Conservation (phyloP, 2,113 vertebrate genomes). For the Ochotona princeps region DNA sequence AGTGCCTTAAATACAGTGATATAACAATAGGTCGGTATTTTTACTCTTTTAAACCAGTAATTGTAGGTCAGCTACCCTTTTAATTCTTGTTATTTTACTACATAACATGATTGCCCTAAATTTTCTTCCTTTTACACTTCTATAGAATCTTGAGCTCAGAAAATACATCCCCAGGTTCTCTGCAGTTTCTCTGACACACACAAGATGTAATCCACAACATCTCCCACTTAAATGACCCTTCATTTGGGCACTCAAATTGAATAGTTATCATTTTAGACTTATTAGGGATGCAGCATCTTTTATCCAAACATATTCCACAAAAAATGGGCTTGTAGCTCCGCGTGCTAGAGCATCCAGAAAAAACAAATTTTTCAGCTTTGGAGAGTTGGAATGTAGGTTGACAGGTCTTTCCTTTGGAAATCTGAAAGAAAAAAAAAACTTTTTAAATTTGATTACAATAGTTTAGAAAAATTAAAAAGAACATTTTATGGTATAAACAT, state of each 20-base stretch:
- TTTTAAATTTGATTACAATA: constrained; percentile 30
- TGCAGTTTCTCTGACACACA: constrained; percentile 93
- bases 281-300: constrained; percentile 94
- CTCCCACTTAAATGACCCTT: constrained; percentile 92
- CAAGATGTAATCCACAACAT: constrained; percentile 98
- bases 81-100: constrained; percentile 17
- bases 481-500: not conserved
- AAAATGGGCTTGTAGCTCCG: constrained; percentile 92
- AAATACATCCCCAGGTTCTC: constrained; percentile 91
- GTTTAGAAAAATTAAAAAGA: not conserved
- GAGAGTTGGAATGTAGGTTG: constrained; percentile 91
- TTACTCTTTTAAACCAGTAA: constrained; percentile 34
- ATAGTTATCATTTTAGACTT: constrained; percentile 92
- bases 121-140: constrained; percentile 25
- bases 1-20: constrained; percentile 22
- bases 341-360: constrained; percentile 93
- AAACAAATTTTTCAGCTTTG: constrained; percentile 90
- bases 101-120: constrained; percentile 5
- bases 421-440: constrained; percentile 83
- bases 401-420: constrained; percentile 93
- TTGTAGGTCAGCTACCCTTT: not conserved
- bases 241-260: constrained; percentile 91
- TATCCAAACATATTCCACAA: constrained; percentile 93
- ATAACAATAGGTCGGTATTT: not conserved
- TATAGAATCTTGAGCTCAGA: constrained; percentile 92